Percentiles rank a stretch among this genome's conserved stretches.
Conservation (phyloP, 2,888 invertebrate genomes). For the Noctua pronuba region DNA sequence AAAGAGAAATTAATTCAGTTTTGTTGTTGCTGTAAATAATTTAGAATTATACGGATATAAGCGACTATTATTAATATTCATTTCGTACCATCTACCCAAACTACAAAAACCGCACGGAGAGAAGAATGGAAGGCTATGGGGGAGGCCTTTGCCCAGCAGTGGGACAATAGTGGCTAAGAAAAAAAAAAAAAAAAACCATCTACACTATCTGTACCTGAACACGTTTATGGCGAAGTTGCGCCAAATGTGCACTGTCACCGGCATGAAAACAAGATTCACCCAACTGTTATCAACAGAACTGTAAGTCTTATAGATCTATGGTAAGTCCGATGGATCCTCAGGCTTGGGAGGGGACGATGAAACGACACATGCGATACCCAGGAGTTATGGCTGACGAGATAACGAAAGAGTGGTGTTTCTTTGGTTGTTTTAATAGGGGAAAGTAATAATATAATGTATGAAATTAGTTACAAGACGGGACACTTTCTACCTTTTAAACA, state of each 20-base stretch:
- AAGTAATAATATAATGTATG: neutral
- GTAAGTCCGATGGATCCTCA: neutral
- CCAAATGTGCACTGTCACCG: neutral
- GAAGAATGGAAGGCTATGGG: too few species aligned
- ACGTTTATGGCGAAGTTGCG: too few species aligned
- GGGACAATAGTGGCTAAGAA: too few species aligned
- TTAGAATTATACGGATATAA: too few species aligned
- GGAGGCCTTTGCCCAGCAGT: too few species aligned
- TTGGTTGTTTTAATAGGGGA: conserved; percentile 9
- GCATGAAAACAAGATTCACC: conserved; percentile 3
- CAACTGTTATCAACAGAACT: conserved; percentile 6
- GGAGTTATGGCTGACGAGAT: conserved; percentile 36
- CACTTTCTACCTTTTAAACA: neutral
- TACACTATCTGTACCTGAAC: too few species aligned
- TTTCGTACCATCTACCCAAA: too few species aligned
- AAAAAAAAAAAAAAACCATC: too few species aligned
- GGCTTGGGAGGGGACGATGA: neutral
- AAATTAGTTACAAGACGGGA: neutral
- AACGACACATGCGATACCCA: conserved; percentile 25
- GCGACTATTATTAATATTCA: too few species aligned
- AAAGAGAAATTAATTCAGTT: too few species aligned
- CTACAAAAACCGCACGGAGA: too few species aligned
- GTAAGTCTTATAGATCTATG: neutral
- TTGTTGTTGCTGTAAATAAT: too few species aligned
- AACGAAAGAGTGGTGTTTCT: neutral